Base-by-base conservation (phyloP, 2,797 vertebrate genomes). In the Hippoglossus hippoglossus region DNA sequence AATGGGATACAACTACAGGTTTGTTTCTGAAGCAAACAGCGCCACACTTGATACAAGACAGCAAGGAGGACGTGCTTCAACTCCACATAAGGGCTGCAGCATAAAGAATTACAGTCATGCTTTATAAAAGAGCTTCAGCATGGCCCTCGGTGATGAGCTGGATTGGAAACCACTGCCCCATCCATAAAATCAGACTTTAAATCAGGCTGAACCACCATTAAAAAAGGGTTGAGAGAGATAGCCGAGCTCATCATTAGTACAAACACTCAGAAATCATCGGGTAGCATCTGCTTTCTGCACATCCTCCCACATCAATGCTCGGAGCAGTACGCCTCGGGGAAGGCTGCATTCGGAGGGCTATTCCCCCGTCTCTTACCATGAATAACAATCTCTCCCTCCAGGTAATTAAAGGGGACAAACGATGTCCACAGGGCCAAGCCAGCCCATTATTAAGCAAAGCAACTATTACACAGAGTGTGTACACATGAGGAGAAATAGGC, bases 331-430 rank as follows among this genome's bases (percentile, higher is more conserved):
- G 83, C 88, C 87, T 87, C 34, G 1, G 88, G 91, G 92, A 88
- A 76, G 71, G 47, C 77, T 66, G 73, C 28, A 16, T 69, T 54
- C 47, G 58, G 79, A 78, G 77, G 71, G 80, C 73, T 79, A 84
- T 84, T 90, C 88, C 91, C 90, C 78, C 74, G 83, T 86, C 89
- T 86, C 85, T 83, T 76, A 85, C 85, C 88, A 91, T 93, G 89
- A 94, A 92, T 93, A 93, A 92, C 88, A 93, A 93, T 92, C 77
- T 86, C 82, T 76, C 73, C 55, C 80, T 74, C 73, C 91, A 90
- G 87, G 87, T 85, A 92, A 92, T 91, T 93, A 93, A 86, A 93
- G 90, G 72, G 85, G 88, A 94, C 84, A 86, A 82, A 92, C 75
- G 83, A 93, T 80, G 87, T 80, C 84, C 90, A 84, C 19, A 12